Conservation (phyloP, 2,113 vertebrate species). For the Todiramphus saurophagus region DNA sequence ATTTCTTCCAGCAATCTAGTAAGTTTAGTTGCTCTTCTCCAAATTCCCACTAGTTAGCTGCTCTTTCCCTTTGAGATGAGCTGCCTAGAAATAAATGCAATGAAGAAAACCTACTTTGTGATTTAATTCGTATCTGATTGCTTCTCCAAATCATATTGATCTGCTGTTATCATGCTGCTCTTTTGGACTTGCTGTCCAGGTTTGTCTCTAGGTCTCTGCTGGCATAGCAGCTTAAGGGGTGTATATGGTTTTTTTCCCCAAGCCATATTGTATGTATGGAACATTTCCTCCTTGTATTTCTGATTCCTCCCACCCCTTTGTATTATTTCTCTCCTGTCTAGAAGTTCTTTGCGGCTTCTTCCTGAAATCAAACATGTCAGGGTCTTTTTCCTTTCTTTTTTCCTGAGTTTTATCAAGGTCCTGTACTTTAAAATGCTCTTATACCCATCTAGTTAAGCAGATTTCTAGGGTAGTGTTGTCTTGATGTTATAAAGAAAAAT, state of each 20-base stretch:
- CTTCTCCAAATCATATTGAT: constrained; percentile 35
- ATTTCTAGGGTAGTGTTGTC: background rate
- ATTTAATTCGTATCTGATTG: constrained; percentile 24
- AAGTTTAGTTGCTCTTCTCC: constrained; percentile 24
- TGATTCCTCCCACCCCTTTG: background rate
- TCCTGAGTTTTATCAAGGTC: background rate
- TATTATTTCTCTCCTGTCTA: background rate
- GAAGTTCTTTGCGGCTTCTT: background rate
- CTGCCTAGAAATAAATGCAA: constrained; percentile 21
- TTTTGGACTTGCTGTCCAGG: background rate
- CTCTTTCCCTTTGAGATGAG: constrained; percentile 3
- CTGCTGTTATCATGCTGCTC: background rate
- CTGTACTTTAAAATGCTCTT: background rate
- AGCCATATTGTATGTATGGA: background rate
- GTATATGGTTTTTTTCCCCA: background rate
- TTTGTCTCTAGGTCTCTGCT: background rate
- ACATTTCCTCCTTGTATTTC: background rate
- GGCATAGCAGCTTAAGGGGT: background rate
- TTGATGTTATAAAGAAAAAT: background rate
- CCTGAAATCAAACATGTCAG: background rate
- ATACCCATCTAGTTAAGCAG: background rate
- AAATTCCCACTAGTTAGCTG: constrained; percentile 23
- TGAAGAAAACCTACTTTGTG: constrained; percentile 22
- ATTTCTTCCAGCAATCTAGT: constrained; percentile 38
- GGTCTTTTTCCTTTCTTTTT: background rate